Percentiles rank a stretch among this genome's conserved stretches.
Conservation (phyloP, 2,888 invertebrate species). For the Synanthedon tipuliformis region DNA sequence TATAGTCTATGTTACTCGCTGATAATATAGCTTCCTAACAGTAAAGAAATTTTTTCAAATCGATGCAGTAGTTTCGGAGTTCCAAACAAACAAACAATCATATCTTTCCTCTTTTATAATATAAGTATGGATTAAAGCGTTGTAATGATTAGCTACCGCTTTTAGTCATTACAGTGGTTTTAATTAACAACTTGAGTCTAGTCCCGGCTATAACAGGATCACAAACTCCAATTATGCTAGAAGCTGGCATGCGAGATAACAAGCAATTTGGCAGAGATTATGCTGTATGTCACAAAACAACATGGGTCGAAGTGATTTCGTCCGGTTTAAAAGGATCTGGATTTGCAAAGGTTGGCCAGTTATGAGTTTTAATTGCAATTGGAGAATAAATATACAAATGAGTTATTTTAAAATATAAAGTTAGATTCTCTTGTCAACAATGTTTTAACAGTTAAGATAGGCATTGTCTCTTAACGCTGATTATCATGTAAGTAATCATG, state of each 20-base stretch:
- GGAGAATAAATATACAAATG: background rate
- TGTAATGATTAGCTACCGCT: slow-evolving; percentile 1
- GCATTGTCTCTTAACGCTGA: no score
- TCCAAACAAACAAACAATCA: no score
- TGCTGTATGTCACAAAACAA: slow-evolving; percentile 17
- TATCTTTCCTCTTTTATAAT: no score
- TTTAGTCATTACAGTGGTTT: slow-evolving; percentile 7
- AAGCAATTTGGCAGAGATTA: slow-evolving; percentile 26
- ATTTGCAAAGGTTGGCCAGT: background rate
- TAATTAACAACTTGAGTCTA: slow-evolving; percentile 28
- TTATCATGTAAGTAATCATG: no score
- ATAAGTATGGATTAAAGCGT: background rate
- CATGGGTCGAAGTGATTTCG: background rate
- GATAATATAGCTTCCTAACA: no score
- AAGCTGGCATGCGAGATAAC: slow-evolving; percentile 24
- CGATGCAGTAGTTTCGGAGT: no score
- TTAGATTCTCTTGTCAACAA: no score
- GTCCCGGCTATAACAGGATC: slow-evolving; percentile 22
- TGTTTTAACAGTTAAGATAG: no score
- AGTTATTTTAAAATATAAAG: no score
- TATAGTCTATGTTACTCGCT: no score
- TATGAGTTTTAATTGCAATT: background rate
- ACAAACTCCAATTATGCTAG: slow-evolving; percentile 32
- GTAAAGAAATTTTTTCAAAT: no score
- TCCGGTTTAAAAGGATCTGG: background rate